Conservation (phyloP, 2,888 invertebrate genomes). For the Ormyrus thymus region DNA sequence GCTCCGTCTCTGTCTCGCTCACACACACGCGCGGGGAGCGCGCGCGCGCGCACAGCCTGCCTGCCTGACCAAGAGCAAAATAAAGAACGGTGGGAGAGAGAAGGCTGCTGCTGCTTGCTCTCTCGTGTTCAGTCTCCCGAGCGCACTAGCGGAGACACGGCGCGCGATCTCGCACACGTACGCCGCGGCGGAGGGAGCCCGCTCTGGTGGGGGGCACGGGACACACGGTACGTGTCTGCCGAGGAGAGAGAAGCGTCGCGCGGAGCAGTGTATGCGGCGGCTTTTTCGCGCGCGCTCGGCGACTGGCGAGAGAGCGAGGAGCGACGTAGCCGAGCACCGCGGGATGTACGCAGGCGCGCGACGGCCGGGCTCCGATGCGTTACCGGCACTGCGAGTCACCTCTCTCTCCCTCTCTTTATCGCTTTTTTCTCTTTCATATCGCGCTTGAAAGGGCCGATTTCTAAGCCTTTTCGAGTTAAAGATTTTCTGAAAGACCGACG, state of each 20-base stretch:
- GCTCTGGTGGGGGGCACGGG: too few relatives aligned
- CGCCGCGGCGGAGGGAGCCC: neutral
- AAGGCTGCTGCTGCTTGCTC: neutral
- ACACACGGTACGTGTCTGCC: neutral
- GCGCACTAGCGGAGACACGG: neutral
- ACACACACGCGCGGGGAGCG: too few relatives aligned
- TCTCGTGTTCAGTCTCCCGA: neutral
- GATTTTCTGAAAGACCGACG: too few relatives aligned
- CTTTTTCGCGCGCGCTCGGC: conserved; percentile 28
- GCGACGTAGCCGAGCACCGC: neutral
- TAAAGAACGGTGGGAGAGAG: too few relatives aligned
- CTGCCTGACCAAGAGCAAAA: too few relatives aligned
- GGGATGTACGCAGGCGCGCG: neutral
- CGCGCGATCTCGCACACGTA: neutral
- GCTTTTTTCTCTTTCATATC: neutral
- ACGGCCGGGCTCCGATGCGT: neutral
- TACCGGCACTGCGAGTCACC: too few relatives aligned
- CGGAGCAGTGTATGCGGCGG: conserved; percentile 1
- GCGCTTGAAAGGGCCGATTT: neutral
- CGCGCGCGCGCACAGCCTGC: too few relatives aligned
- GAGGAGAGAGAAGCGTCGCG: too few relatives aligned
- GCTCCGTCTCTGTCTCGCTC: conserved; percentile 1
- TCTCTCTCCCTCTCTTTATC: too few relatives aligned
- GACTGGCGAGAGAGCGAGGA: neutral
- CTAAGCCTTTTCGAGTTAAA: too few relatives aligned